These are phyloP conservation scores for Synanthedon tipuliformis DNA, from an alignment of 2,888 invertebrate genomes.

Conservation along the genomic window DNA sequence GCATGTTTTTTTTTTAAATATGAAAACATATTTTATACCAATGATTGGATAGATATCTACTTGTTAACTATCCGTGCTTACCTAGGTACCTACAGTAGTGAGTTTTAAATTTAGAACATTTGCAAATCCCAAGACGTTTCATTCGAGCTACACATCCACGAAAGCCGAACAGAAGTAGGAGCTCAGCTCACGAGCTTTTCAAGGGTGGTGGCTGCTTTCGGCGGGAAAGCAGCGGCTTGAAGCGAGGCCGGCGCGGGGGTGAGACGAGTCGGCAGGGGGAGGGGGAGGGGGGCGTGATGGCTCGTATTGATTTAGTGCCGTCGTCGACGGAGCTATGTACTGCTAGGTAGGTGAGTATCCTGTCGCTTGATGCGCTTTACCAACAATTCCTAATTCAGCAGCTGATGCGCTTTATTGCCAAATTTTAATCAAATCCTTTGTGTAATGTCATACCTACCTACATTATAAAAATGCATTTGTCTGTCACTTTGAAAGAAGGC, in stretches of 20 bases:
- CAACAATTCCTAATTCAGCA: slow-evolving; percentile 12
- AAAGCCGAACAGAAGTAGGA: slow-evolving; percentile 71
- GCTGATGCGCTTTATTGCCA: too few relatives aligned
- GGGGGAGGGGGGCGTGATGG: slow-evolving; percentile 56
- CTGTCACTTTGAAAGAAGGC: too few relatives aligned
- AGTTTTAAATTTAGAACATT: not conserved
- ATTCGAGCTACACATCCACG: slow-evolving; percentile 62
- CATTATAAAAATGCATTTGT: too few relatives aligned
- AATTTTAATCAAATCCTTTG: too few relatives aligned
- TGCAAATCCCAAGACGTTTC: slow-evolving; percentile 64
- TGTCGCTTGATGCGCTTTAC: slow-evolving; percentile 68
- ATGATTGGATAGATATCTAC: too few relatives aligned
- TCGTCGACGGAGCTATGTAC: slow-evolving; percentile 69
- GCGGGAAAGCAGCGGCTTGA: slow-evolving; percentile 60
- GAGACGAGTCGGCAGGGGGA: slow-evolving; percentile 27
- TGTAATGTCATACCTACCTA: too few relatives aligned
- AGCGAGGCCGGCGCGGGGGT: slow-evolving; percentile 25
- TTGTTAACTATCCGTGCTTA: too few relatives aligned
- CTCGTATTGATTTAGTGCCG: slow-evolving; percentile 73
- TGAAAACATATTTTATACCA: too few relatives aligned
- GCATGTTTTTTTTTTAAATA: too few relatives aligned
- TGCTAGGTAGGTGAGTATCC: slow-evolving; percentile 54
- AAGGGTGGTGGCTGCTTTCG: slow-evolving; percentile 69
- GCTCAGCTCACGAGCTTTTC: slow-evolving; percentile 70
- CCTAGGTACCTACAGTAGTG: too few relatives aligned